phyloP scores from a whole-genome alignment of 2,888 invertebrate species.

The Lordiphosa fenestrarum region DNA sequence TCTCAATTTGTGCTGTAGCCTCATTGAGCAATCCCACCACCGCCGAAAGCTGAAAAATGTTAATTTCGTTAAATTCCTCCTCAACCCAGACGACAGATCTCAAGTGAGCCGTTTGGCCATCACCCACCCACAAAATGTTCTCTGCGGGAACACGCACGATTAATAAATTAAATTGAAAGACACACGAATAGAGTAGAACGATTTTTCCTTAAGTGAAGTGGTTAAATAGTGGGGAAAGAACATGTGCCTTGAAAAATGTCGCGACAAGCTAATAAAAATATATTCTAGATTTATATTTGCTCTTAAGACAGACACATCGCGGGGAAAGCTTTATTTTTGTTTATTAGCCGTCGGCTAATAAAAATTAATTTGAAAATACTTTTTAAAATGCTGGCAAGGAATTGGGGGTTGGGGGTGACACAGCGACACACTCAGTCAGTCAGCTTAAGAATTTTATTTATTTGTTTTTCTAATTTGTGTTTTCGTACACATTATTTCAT shows the following conservation, averaged over 20 bases:
- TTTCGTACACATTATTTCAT: constrained; percentile 54
- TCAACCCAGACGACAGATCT: constrained; percentile 40
- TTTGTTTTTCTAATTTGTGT: constrained; percentile 62
- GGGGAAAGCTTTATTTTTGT: constrained; percentile 40
- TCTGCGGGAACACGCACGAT: constrained; percentile 65
- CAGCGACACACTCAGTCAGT: constrained; percentile 9
- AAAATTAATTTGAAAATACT: constrained; percentile 75
- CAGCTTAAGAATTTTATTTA: constrained; percentile 69
- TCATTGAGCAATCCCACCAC: constrained; percentile 54
- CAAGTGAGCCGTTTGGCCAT: constrained; percentile 39
- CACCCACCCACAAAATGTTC: constrained; percentile 64
- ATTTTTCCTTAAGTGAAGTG: constrained; percentile 50
- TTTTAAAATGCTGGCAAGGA: constrained; percentile 59
- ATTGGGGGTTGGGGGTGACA: constrained; percentile 20
- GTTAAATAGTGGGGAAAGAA: constrained; percentile 52
- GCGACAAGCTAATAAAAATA: constrained; percentile 73
- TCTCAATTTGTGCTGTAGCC: constrained; percentile 50
- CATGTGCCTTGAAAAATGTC: constrained; percentile 69
- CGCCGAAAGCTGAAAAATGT: constrained; percentile 29
- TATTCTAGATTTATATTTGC: constrained; percentile 60
- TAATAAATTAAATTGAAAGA: constrained; percentile 76
- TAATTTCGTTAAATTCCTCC: constrained; percentile 58
- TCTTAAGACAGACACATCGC: constrained; percentile 26
- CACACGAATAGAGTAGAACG: constrained; percentile 46
- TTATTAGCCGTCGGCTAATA: constrained; percentile 70